Evolutionary conservation across 2,888 invertebrate genomes (phyloP).

Genomic region (Notocelia uddmanniana): DNA sequence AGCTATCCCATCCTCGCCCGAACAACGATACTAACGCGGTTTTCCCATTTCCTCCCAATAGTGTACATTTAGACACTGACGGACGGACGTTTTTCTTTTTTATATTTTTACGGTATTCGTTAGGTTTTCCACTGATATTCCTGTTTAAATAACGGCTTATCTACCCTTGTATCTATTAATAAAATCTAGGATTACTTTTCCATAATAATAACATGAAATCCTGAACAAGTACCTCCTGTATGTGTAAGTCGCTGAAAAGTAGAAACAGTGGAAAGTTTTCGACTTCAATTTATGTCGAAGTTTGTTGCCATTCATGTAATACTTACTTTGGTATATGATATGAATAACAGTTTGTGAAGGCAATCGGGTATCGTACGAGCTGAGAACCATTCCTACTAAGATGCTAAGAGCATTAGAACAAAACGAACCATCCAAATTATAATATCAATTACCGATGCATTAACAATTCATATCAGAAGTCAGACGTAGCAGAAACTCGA

Average conservation of each 20-base stretch:
- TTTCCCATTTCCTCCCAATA: slow-evolving; percentile 58
- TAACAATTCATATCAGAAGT: slow-evolving; percentile 85
- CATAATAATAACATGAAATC: not conserved
- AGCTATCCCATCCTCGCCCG: slow-evolving; percentile 15
- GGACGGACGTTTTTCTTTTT: slow-evolving; percentile 65
- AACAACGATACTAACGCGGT: slow-evolving; percentile 43
- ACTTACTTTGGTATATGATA: no score
- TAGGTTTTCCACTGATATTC: not conserved
- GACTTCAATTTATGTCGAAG: no score
- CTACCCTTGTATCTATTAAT: not conserved
- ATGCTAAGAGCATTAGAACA: slow-evolving; percentile 72
- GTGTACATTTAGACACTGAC: slow-evolving; percentile 66
- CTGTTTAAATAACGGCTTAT: not conserved
- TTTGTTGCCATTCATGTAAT: no score
- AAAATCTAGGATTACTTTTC: not conserved
- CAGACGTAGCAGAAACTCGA: slow-evolving; percentile 83
- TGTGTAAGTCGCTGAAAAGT: no score
- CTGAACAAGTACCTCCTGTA: no score
- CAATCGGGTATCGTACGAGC: slow-evolving; percentile 6
- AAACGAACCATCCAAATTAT: slow-evolving; percentile 82
- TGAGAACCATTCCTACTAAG: slow-evolving; percentile 62
- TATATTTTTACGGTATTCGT: slow-evolving; percentile 57
- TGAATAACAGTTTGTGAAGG: not conserved
- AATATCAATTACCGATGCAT: slow-evolving; percentile 86
- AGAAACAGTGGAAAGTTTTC: no score